phyloP scores from a whole-genome alignment of 2,888 invertebrate species.

The Folsomia manolachei region DNA sequence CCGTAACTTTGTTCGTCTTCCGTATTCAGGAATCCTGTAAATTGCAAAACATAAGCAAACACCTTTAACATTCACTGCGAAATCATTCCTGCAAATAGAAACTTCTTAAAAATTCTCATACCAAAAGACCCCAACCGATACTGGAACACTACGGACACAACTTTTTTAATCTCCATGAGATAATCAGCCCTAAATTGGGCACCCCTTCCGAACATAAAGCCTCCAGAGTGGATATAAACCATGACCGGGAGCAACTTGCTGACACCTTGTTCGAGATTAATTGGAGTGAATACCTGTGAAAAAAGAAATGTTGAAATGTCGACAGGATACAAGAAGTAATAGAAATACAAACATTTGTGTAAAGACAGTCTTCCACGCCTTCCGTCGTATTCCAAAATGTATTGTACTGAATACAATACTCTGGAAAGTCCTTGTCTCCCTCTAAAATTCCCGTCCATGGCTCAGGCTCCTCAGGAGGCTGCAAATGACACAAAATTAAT shows the following conservation, averaged over 20 bases:
- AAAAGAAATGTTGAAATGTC: not conserved
- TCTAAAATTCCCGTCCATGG: conserved; percentile 25
- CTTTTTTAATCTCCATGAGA: conserved; percentile 34
- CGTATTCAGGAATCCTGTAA: conserved; percentile 32
- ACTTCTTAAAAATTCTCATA: not conserved
- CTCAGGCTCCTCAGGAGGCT: conserved; percentile 29
- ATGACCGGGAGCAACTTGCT: conserved; percentile 33
- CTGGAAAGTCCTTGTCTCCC: conserved; percentile 23
- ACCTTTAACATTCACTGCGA: not conserved
- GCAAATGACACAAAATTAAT: too few species aligned
- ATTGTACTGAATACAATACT: conserved; percentile 41
- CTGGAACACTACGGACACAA: conserved; percentile 32
- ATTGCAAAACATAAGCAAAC: too few species aligned
- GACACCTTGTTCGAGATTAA: not conserved
- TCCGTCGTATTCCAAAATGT: conserved; percentile 39
- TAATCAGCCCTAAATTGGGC: conserved; percentile 35
- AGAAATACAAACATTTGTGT: not conserved
- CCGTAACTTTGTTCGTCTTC: conserved; percentile 25
- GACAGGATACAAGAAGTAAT: not conserved
- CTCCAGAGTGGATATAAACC: conserved; percentile 37
- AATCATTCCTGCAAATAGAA: not conserved
- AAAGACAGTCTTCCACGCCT: conserved; percentile 36
- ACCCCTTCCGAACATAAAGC: conserved; percentile 43
- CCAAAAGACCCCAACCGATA: conserved; percentile 27
- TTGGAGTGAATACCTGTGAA: conserved; percentile 20